Evolutionary conservation across 2,888 invertebrate species (phyloP), one percentile per base, ranked within the genome.

Genomic region (Epinotia nisella): DNA sequence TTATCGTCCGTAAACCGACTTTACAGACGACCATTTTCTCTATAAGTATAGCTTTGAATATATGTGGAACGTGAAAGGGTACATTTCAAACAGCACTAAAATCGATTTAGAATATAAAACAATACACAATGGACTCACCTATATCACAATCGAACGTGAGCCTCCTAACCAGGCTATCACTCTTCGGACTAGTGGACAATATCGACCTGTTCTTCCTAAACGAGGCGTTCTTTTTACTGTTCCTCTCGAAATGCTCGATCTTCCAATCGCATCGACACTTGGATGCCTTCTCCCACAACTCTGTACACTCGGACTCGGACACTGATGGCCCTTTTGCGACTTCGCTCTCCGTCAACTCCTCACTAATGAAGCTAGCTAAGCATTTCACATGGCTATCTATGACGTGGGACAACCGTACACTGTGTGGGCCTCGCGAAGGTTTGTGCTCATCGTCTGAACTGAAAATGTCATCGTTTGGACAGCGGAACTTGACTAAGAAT

Each of bases 181-280:
- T 83, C 76, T 93, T 92, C 39, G 93, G 92, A 79, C 93, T 92
- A 0, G 91, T 87, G 15, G 93, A 93, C 75, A 93, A 82, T 51
- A 89, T 91, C 56, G 94, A 92, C 75, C 95, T 89, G 73, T 90
- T 94, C 79, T 94, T 92, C 76, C 95, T 94, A 61, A 94, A 91
- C 75, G 94, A 94, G 0, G 93, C 91, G 72, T 91, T 94, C 80
- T 92, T 94, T 79, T 94, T 92, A 59, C 90, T 91, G 55, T 91
- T 94, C 78, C 94, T 88, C 81, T 94, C 85, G 79, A 94, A 90
- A 78, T 90, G 78, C 78, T 94, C 90, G 71, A 94, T 83, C 82
- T 94, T 95, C 95, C 95, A 96, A 9, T 94, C 92, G 81, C 96
- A 96, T n/a, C 90, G 80, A 78, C 96, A 96, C 45, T 94, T 93